Evolutionary conservation across 2,888 invertebrate genomes (phyloP).

Genomic region (Nemotelus nigrinus): DNA sequence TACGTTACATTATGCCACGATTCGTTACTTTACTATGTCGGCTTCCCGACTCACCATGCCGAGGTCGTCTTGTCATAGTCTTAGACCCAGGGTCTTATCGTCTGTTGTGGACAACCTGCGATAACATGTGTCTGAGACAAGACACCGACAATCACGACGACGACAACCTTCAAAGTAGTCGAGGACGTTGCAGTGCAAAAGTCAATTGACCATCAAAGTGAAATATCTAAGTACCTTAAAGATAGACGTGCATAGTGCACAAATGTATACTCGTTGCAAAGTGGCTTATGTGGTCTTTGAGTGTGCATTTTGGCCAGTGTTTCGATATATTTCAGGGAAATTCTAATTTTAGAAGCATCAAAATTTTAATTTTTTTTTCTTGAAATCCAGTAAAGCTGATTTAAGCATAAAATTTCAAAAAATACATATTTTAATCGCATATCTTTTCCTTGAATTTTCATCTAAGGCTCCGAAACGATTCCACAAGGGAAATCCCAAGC

Average conservation of each 20-base stretch:
- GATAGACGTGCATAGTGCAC: constrained; percentile 8
- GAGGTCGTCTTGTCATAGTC: background rate
- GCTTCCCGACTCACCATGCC: background rate
- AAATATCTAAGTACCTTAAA: constrained; percentile 42
- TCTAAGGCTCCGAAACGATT: too few relatives aligned
- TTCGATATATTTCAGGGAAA: background rate
- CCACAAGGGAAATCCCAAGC: too few relatives aligned
- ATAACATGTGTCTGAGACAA: constrained; percentile 23
- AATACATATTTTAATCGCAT: too few relatives aligned
- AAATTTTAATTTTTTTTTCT: too few relatives aligned
- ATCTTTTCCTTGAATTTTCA: too few relatives aligned
- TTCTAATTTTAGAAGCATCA: too few relatives aligned
- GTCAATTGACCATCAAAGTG: constrained; percentile 44
- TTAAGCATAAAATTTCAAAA: too few relatives aligned
- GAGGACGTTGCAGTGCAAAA: constrained; percentile 37
- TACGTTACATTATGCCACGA: constrained; percentile 7
- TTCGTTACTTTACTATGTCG: background rate
- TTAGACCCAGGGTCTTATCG: constrained; percentile 14
- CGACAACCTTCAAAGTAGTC: background rate
- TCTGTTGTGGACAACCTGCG: constrained; percentile 9
- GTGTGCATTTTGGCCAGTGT: constrained; percentile 7
- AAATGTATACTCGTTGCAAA: background rate
- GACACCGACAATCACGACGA: constrained; percentile 18
- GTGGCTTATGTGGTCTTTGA: background rate
- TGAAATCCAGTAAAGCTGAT: too few relatives aligned